Base-by-base conservation (phyloP, 2,797 vertebrate species). In the Pseudochromis fuscus region DNA sequence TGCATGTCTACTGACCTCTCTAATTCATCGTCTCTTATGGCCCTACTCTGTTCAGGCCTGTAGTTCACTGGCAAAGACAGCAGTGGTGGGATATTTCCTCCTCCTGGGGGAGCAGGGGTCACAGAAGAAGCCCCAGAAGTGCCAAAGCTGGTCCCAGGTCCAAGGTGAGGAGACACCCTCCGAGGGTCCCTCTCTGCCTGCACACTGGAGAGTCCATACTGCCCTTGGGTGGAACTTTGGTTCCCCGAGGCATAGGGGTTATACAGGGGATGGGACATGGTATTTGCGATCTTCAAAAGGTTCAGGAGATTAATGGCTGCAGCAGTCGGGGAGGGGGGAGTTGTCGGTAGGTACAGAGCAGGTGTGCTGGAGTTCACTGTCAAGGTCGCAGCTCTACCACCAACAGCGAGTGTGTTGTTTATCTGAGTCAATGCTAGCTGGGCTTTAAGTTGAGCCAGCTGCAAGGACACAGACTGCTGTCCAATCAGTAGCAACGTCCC, bases 391-490 rank as follows among this genome's bases (percentile, higher is more conserved):
- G 60, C 58, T 64, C 38, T 48, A 13, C 55, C 79, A 12, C 68
- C 85, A 87, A 82, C 52, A 79, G 91, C 85, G 24, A 94, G 65
- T 21, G 90, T 86, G 1, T 59, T 85, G 79, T 72, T 86, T 25
- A 92, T 85, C 52, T 91, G 88, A 0, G 79, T 84, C 44, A 91
- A 51, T 0, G 79, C 49, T 70, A 95, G 87, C 75, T 92, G 95
- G 44, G 95, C 92, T 90, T 95, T 94, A 90, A 95, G 91, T 46
- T 95, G 95, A 83, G 94, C 95, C 81, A 96, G 93, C 88, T 88
- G 93, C 81, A 96, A 95, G 90, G 94, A 93, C 24, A 76, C 71
- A 92, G 94, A 92, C 58, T 84, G 86, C 87, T 94, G 93, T 90
- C 94, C 94, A 84, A 89, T 92, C 89, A 96, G 92, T 80, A 95